Base-by-base conservation (phyloP, 2,888 invertebrate genomes). In the Galerucella nymphaeae region DNA sequence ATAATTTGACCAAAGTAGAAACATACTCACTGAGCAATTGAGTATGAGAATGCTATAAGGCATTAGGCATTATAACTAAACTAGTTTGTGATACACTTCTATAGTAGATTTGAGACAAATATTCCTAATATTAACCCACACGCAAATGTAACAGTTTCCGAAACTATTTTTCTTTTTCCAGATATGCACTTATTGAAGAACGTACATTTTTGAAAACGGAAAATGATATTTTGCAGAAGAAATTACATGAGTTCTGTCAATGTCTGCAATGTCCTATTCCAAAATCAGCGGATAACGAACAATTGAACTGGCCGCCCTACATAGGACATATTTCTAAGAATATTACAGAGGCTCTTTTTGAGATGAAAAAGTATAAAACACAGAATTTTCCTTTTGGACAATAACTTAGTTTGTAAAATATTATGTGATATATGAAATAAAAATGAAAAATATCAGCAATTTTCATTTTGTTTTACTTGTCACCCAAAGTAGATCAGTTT, bases 141-240 rank as follows among this genome's bases (percentile, higher is more conserved):
- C 30, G 6, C 8, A 8, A 38, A 2, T 30, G 23, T 30, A 30
- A 30, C 23, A 8, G 8, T 38, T 38, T 30, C 5, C 23, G 2
- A 30, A 5, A 14, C n/a, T 59, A n/a, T 38, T 58, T 13, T 11
- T 23, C 1, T 23, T 30, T 38, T 59, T 62, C 18, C 14, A 72
- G 67, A 18, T 63, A 67, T 18, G 76, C 81, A 6, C 78, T 86
- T 6, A 82, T 82, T 62, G 85, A 85, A 78, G 85, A 86, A 76
- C 79, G 80, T 18, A 80, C 80, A 55, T 83, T 78, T 77, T 75
- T 86, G 65, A 82, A 79, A 63, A 78, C 76, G 2, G 83, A 85
- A 79, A 86, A 86, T 66, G 75, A 79, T 11, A 71, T 81, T 23
- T 67, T 86, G 18, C 78, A 79, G 66, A 73, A 75, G 16, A 76